Evolutionary conservation across 2,888 invertebrate species (phyloP).

Genomic region (Agrilus mali): DNA sequence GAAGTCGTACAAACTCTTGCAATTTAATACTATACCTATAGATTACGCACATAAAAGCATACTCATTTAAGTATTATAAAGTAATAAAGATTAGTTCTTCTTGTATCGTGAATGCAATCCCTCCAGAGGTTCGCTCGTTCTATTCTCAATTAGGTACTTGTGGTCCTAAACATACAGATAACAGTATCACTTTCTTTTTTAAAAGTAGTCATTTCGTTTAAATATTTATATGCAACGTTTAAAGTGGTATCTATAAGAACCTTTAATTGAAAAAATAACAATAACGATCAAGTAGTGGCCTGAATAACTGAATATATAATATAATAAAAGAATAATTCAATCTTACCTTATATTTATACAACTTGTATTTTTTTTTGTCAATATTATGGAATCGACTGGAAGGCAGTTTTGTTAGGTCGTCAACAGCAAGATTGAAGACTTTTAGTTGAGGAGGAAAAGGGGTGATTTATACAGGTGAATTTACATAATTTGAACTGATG

Average conservation of each 20-base stretch:
- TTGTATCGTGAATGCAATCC: neutral
- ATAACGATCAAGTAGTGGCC: no score
- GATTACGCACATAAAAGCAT: no score
- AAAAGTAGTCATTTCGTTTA: neutral
- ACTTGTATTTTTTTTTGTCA: neutral
- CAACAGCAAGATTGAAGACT: neutral
- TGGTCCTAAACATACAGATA: slow-evolving; percentile 15
- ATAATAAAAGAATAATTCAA: no score
- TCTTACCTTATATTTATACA: no score
- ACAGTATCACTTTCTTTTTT: slow-evolving; percentile 8
- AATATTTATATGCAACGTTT: no score
- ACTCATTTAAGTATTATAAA: neutral
- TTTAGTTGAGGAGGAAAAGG: neutral
- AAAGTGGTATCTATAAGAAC: no score
- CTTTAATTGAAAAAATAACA: no score
- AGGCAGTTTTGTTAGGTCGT: neutral
- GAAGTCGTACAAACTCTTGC: neutral
- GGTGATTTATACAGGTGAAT: neutral
- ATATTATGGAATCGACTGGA: neutral
- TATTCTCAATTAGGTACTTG: neutral
- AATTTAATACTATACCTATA: slow-evolving; percentile 3
- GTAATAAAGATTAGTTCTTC: neutral
- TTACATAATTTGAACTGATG: neutral
- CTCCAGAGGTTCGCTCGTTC: neutral
- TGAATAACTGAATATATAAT: no score